phyloP scores from a whole-genome alignment of 2,113 vertebrate species.

The Anarrhichthys ocellatus region DNA sequence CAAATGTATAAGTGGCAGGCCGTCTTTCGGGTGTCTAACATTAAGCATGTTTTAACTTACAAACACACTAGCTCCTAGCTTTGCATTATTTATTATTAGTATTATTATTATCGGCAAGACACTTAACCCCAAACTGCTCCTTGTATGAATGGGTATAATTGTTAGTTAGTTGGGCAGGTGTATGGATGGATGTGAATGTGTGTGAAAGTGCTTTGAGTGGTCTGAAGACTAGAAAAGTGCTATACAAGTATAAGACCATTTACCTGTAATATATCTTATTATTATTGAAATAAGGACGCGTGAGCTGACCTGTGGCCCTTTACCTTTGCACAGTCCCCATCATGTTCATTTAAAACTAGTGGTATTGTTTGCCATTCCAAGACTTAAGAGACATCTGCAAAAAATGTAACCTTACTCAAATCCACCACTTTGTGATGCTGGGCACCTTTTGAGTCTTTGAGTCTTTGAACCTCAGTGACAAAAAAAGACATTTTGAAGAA shows the following conservation, averaged over 20 bases:
- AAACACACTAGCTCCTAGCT: neutral
- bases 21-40: neutral
- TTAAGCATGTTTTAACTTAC: neutral
- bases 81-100: neutral
- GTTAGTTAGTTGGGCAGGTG: no score
- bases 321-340: neutral
- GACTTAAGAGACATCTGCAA: neutral
- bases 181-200: no score
- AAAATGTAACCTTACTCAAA: no score
- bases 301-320: neutral
- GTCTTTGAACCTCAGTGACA: neutral
- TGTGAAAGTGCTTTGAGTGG: no score
- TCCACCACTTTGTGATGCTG: no score
- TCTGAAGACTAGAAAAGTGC: no score
- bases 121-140: no score
- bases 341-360: neutral
- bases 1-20: neutral
- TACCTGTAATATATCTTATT: neutral
- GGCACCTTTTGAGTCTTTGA: neutral
- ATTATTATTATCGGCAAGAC: no score
- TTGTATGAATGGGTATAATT: no score
- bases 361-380: neutral
- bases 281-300: neutral
- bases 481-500: neutral
- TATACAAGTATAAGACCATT: neutral